phyloP scores from a whole-genome alignment of 2,797 vertebrate genomes.

The Hyperoplus lanceolatus region DNA sequence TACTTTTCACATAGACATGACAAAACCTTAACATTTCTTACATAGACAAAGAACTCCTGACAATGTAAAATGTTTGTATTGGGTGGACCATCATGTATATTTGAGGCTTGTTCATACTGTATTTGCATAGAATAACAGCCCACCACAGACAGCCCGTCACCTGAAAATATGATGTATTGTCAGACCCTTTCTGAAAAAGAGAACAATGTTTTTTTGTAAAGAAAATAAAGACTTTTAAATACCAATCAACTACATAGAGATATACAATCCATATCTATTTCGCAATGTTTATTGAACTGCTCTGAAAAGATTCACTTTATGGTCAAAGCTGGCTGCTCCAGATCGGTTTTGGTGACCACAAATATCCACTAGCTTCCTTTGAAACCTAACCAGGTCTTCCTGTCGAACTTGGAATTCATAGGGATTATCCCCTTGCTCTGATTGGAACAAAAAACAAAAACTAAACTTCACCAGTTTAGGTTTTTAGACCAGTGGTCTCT shows the following conservation, averaged over 20 bases:
- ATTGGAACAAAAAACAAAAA: constrained; percentile 76
- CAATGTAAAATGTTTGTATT: constrained; percentile 41
- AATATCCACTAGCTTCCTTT: constrained; percentile 73
- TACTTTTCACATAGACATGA: not conserved
- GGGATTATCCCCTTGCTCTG: constrained; percentile 51
- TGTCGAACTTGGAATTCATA: constrained; percentile 80
- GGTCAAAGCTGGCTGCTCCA: constrained; percentile 50
- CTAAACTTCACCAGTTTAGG: constrained; percentile 49
- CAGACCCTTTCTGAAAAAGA: constrained; percentile 18
- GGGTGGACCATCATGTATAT: constrained; percentile 33
- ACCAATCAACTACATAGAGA: constrained; percentile 32
- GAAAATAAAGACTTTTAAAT: constrained; percentile 38
- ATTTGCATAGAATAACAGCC: constrained; percentile 31
- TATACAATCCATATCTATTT: constrained; percentile 18
- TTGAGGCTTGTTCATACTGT: constrained; percentile 25
- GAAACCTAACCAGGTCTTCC: constrained; percentile 80
- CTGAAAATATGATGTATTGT: constrained; percentile 35
- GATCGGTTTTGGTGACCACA: constrained; percentile 64
- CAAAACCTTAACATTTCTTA: not conserved
- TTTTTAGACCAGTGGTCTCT: constrained; percentile 22
- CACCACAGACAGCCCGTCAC: constrained; percentile 23
- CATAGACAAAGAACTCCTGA: not conserved
- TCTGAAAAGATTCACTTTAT: constrained; percentile 57
- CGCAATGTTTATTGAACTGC: constrained; percentile 49
- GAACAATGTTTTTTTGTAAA: not conserved